phyloP scores from a whole-genome alignment of 2,888 invertebrate species.

The Cataglyphis albicans region DNA sequence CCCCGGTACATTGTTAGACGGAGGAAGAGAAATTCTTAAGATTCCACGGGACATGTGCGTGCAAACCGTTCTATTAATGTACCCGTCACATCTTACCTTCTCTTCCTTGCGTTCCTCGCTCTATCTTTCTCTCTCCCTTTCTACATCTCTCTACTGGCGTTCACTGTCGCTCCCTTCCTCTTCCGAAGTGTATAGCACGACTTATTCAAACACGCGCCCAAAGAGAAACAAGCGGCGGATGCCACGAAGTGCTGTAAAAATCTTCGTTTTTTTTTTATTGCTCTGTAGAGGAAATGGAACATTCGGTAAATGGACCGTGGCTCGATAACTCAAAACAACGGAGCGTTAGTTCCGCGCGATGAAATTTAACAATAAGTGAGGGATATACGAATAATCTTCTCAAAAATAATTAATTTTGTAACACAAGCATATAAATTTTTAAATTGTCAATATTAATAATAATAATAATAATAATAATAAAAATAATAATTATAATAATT shows the following conservation, averaged over 20 bases:
- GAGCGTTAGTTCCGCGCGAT: not conserved
- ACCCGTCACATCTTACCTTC: slow-evolving; percentile 69
- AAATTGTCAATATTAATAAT: not conserved
- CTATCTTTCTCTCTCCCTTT: slow-evolving; percentile 55
- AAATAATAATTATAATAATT: not conserved
- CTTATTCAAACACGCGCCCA: slow-evolving; percentile 69
- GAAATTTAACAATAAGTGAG: not conserved
- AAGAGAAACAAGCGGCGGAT: slow-evolving; percentile 64
- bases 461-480: not conserved
- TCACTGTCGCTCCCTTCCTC: slow-evolving; percentile 28
- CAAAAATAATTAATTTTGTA: slow-evolving; percentile 6
- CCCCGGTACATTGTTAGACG: slow-evolving; percentile 70
- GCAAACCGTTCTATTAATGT: slow-evolving; percentile 79
- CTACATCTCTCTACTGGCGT: slow-evolving; percentile 30
- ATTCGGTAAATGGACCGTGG: slow-evolving; percentile 67
- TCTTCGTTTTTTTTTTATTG: slow-evolving; percentile 57
- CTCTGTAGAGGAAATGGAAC: slow-evolving; percentile 62
- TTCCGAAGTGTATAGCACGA: slow-evolving; percentile 55
- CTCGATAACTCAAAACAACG: slow-evolving; percentile 33
- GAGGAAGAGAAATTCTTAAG: slow-evolving; percentile 69
- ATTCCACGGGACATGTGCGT: slow-evolving; percentile 77
- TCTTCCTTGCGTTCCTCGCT: slow-evolving; percentile 53
- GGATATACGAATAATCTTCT: not conserved
- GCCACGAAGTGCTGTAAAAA: slow-evolving; percentile 46
- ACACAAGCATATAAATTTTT: not conserved